Conservation (phyloP, 2,797 vertebrate species). For the Mormyrops boulengeri region DNA sequence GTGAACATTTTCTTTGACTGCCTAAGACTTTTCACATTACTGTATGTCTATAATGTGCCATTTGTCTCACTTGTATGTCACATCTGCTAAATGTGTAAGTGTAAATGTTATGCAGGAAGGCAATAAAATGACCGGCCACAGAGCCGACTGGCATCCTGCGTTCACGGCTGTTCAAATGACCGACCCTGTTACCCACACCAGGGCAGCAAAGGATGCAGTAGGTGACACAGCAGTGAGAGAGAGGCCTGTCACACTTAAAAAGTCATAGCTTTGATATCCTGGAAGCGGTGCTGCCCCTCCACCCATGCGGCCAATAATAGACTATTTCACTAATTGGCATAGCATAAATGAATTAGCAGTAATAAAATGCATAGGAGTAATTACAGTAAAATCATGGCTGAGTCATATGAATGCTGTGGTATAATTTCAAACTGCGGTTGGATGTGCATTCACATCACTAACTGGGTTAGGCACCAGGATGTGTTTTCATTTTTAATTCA, state of each 20-base stretch:
- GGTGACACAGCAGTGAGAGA: not conserved
- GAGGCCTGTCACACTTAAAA: not conserved
- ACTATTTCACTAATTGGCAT: not conserved
- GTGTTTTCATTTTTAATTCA: not conserved
- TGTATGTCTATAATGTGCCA: not conserved
- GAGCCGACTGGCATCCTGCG: not conserved
- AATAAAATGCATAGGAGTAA: not conserved
- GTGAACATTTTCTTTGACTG: not conserved
- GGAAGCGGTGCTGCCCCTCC: not conserved
- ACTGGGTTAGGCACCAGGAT: not conserved
- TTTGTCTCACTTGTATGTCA: not conserved
- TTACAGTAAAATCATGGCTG: not conserved
- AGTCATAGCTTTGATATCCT: not conserved
- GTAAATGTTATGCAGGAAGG: not conserved
- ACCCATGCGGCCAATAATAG: not conserved
- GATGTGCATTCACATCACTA: not conserved
- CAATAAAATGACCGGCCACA: not conserved
- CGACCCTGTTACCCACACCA: not conserved
- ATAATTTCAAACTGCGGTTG: not conserved
- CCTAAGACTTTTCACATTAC: not conserved
- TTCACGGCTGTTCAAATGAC: not conserved
- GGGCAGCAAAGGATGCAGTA: not conserved
- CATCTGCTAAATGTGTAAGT: not conserved
- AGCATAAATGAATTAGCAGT: not conserved
- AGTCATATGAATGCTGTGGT: not conserved